Base-by-base conservation (phyloP, 2,888 invertebrate genomes). In the Trichogramma dendrolimi region DNA sequence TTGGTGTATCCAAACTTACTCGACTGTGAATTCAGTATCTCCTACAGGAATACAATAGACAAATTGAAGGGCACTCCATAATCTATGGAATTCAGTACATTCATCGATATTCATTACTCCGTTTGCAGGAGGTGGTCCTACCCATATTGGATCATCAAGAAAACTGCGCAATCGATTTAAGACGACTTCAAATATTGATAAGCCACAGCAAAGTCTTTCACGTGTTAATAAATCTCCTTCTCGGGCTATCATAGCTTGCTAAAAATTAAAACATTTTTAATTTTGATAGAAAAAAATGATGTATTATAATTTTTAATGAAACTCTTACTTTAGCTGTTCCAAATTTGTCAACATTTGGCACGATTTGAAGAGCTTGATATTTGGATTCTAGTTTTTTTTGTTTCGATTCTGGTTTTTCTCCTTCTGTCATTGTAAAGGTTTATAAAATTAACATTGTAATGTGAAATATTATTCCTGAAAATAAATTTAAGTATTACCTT, bases 61-160 rank as follows among this genome's bases (percentile, higher is more conserved):
- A 83, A 99, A 98, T 79, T 99, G 98, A 43, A 99, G 83, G 0
- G 97, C 98, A 0, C 96, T 97, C 98, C 98, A 99, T 52, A 98
- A 81, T 42, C 90, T 85, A 81, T 98, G 97, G 80, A 98, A 99
- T 82, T 99, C 98, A 2, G 90, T 90, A 75, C 97, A 97, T 80
- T 97, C 97, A 78, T 97, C 96, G 0, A 96, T 89, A 78, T 95
- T 94, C 83, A 96, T 92, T 11, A 97, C 96, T 61, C 96, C 94
- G 79, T 96, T 97, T 55, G 89, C 86, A 41, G 95, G 94, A 10
- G 91, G 90, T 46, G 89, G 87, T 7, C 94, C 94, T 44, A 88
- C 86, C 97, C 97, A 97, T 56, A 92, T 87, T n/a, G 93, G 90
- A 77, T 94, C 92, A 67, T 89, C 85, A 61, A 97, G 83, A 80